Conservation (phyloP, 2,797 vertebrate genomes). For the Pyrocephalus nanus region DNA sequence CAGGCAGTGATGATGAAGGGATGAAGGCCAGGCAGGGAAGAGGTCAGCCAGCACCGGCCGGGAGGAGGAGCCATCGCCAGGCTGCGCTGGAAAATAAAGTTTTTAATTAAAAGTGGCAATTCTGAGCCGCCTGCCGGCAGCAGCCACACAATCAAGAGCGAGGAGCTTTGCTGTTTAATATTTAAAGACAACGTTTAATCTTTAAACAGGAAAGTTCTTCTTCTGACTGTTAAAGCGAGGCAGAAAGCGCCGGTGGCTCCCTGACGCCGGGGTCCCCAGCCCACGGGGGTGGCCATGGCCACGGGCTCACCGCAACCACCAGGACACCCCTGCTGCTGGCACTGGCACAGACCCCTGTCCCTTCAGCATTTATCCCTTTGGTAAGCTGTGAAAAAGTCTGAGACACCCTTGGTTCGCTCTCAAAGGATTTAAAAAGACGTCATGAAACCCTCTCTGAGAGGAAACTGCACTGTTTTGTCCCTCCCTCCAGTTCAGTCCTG, state of each 20-base stretch:
- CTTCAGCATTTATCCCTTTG: not conserved
- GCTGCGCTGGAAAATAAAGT: slow-evolving; percentile 61
- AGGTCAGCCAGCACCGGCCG: slow-evolving; percentile 52
- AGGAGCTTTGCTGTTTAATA: slow-evolving; percentile 74
- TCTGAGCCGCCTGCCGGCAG: slow-evolving; percentile 71
- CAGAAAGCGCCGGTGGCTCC: not conserved
- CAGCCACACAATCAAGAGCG: slow-evolving; percentile 69
- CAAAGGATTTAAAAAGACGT: not conserved
- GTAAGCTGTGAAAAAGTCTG: not conserved
- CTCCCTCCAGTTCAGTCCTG: not conserved
- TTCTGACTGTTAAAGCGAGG: slow-evolving; percentile 71
- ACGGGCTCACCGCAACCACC: not conserved
- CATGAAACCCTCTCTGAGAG: not conserved
- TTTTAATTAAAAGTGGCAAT: slow-evolving; percentile 75
- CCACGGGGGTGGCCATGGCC: not conserved
- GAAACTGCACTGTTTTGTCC: not conserved
- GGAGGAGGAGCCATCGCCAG: slow-evolving; percentile 26
- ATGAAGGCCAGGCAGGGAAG: slow-evolving; percentile 10
- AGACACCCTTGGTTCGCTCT: rapidly evolving
- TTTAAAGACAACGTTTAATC: slow-evolving; percentile 76
- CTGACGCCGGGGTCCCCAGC: not conserved
- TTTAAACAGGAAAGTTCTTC: slow-evolving; percentile 76
- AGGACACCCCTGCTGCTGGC: rapidly evolving
- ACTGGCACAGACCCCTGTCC: rapidly evolving
- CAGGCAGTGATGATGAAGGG: not conserved